These are phyloP conservation scores for Drosophila orosa DNA, from an alignment of 1,140 invertebrate genomes.

Conservation along the genomic window DNA sequence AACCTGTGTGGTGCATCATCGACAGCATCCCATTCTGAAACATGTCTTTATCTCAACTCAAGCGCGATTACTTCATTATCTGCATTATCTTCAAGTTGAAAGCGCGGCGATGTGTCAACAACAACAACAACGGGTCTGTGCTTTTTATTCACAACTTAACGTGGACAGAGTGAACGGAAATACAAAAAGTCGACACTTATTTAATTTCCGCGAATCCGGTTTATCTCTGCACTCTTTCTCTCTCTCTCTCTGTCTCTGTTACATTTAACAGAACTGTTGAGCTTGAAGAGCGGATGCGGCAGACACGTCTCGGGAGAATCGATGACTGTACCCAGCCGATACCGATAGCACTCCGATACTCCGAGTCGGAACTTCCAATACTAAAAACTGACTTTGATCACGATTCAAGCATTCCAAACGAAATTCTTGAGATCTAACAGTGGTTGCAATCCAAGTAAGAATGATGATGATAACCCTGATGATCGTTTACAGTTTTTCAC, in stretches of 20 bases:
- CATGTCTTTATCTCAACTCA: not conserved
- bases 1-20: not conserved
- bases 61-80: conserved; percentile 9
- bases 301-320: not conserved
- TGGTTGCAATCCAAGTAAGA: not conserved
- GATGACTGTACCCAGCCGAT: conserved; percentile 9
- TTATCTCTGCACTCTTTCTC: conserved; percentile 37
- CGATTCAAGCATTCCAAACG: not conserved
- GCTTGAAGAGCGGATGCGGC: conserved; percentile 9
- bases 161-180: conserved; percentile 48
- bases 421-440: not conserved
- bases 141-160: conserved; percentile 16
- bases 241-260: no score
- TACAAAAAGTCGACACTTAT: conserved; percentile 16
- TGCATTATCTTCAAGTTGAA: conserved; percentile 3
- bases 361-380: no score
- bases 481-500: not conserved
- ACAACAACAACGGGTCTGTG: conserved; percentile 1
- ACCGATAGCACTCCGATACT: not conserved
- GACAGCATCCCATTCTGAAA: not conserved
- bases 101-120: conserved; percentile 31
- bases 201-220: conserved; percentile 64
- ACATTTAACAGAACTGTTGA: conserved; percentile 11
- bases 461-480: not conserved
- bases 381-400: not conserved